Conservation (phyloP, 2,888 invertebrate species). For the Coleophora flavipennella region DNA sequence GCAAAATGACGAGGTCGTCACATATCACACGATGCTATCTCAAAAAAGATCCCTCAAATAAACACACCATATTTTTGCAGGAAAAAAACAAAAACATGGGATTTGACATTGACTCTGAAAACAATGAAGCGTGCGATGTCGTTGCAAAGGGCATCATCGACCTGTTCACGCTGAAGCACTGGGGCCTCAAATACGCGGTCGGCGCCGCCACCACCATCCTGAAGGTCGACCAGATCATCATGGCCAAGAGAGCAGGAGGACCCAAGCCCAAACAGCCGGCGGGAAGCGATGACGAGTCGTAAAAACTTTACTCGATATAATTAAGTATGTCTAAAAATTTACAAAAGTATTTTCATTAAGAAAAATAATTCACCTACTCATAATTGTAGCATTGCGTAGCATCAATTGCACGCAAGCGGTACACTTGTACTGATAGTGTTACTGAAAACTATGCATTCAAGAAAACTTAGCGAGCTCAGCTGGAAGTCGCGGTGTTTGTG, state of each 20-base stretch:
- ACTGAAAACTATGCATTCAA: no score
- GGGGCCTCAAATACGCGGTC: slow-evolving; percentile 97
- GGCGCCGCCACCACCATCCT: slow-evolving; percentile 93
- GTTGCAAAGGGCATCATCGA: slow-evolving; percentile 85
- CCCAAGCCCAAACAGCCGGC: slow-evolving; percentile 84
- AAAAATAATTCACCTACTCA: no score
- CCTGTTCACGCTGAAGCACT: slow-evolving; percentile 87
- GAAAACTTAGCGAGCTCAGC: no score
- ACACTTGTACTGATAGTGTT: no score
- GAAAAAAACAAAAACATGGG: slow-evolving; percentile 87
- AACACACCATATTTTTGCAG: slow-evolving; percentile 42
- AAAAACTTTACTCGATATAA: slow-evolving; percentile 21
- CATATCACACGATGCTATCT: no score
- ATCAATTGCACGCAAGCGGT: no score
- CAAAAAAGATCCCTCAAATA: no score
- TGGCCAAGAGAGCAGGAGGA: slow-evolving; percentile 97
- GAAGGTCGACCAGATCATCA: slow-evolving; percentile 97
- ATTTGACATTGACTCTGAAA: slow-evolving; percentile 89
- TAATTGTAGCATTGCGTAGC: no score
- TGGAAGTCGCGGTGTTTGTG: no score
- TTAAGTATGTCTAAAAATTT: background rate
- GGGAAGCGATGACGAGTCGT: slow-evolving; percentile 82
- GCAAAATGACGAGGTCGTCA: no score
- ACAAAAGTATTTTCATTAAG: slow-evolving; percentile 1
- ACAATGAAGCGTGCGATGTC: slow-evolving; percentile 80